Base-by-base conservation (phyloP, 2,113 vertebrate species). In the Tachysurus fulvidraco region DNA sequence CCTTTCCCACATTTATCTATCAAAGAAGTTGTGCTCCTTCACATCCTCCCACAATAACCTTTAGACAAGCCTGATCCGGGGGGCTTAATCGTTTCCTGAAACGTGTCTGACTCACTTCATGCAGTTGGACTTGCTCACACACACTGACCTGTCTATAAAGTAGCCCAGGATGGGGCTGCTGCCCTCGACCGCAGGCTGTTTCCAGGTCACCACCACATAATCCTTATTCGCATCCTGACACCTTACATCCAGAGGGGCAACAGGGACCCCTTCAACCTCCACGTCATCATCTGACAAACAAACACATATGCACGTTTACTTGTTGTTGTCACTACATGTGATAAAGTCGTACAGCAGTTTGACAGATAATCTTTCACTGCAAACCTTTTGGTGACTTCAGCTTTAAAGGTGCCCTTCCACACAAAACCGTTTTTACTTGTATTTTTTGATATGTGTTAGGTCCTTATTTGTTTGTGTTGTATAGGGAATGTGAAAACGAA, bases 181-280 rank as follows among this genome's bases (percentile, higher is more conserved):
- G 91, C 98, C 96, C 88, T 99, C 98, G 0, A 98, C 95, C 74
- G 98, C 97, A 0, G 98, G 98, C 92, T 99, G 98, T 93, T 98
- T 99, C 98, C 98, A 99, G 85, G 97, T 98, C 81, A 99, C 95
- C 91, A 98, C 97, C 91, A 99, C 97, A 88, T 99, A 99, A 90
- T 99, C 98, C 91, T 98, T 99, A 92, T 99, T 99, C 91, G 96
- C 97, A 91, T 99, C 98, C 84, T 98, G 94, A 91, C 96, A 96
- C 57, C 91, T 91, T 83, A 99, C 98, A 88, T 98, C 97, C 90
- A 99, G 92, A 2, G 98, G 98, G n/a, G 98, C 95, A 0, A 96
- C 97, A 0, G 98, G 98, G 83, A 96, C 96, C 25, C 98, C 98
- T 50, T 96, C 95, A 65, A 97, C 94, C 91, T 98, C 98, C 69